phyloP scores from a whole-genome alignment of 2,113 vertebrate species.

The Cygnus atratus region DNA sequence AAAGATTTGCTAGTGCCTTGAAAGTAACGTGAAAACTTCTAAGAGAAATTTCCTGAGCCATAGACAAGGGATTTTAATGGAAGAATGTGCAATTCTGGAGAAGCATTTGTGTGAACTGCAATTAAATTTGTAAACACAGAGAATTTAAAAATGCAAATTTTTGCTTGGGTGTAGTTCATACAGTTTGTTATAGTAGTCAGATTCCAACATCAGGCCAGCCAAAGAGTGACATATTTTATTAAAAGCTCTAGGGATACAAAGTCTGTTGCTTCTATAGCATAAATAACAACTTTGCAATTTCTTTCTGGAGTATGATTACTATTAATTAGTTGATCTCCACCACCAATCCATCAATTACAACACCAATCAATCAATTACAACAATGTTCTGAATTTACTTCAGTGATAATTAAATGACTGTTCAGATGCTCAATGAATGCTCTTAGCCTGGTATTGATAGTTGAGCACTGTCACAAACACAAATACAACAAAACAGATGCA shows the following conservation, averaged over 20 bases:
- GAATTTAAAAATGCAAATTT: not conserved
- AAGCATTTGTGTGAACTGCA: not conserved
- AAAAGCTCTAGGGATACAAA: not conserved
- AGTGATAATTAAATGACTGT: not conserved
- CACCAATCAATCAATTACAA: not conserved
- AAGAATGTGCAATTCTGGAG: not conserved
- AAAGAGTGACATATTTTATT: not conserved
- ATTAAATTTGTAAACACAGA: not conserved
- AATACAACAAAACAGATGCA: not conserved
- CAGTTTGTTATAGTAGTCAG: not conserved
- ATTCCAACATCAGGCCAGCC: not conserved
- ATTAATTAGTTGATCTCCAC: not conserved
- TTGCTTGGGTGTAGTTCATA: not conserved
- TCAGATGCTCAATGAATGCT: not conserved
- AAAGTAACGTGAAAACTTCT: not conserved
- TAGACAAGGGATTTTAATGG: not conserved
- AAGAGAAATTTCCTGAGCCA: not conserved
- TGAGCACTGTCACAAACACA: not conserved
- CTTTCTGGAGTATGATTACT: not conserved
- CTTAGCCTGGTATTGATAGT: not conserved
- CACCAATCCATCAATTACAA: not conserved
- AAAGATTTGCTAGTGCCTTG: not conserved
- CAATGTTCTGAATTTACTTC: not conserved
- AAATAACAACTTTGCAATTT: not conserved
- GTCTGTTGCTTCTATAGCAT: not conserved